Percentiles rank a stretch among this genome's conserved stretches.
Evolutionary conservation across 2,113 vertebrate genomes (phyloP).

Genomic region (Etheostoma cragini): DNA sequence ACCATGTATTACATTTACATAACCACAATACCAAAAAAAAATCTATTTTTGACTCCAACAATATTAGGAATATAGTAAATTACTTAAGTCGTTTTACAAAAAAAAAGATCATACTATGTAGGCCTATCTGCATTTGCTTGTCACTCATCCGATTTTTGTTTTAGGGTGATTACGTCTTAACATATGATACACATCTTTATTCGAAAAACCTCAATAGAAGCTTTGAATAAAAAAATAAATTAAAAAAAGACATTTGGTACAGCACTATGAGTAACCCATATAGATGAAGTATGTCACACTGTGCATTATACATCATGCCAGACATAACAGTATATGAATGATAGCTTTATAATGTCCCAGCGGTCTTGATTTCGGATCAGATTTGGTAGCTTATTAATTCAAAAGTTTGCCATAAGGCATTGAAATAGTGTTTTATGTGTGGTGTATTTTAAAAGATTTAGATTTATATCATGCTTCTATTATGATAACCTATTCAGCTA

Average conservation of each 20-base stretch:
- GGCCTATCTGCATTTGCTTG: too few relatives aligned
- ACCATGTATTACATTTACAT: neutral
- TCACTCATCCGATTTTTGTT: neutral
- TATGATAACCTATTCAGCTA: conserved; percentile 19
- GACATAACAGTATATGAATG: neutral
- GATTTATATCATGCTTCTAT: neutral
- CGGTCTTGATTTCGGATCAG: neutral
- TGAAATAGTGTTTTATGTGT: neutral
- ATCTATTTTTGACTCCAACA: neutral
- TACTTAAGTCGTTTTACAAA: too few relatives aligned
- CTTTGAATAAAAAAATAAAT: too few relatives aligned
- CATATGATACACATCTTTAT: neutral
- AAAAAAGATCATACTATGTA: too few relatives aligned
- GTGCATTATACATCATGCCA: neutral
- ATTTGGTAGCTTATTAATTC: neutral
- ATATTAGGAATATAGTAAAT: too few relatives aligned
- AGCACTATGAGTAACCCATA: neutral
- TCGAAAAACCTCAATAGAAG: neutral
- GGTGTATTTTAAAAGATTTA: conserved; percentile 11
- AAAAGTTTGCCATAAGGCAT: neutral
- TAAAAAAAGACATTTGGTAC: neutral
- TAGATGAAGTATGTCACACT: neutral
- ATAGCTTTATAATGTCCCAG: neutral
- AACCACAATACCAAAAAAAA: neutral
- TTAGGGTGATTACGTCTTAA: neutral